phyloP scores from a whole-genome alignment of 2,888 invertebrate species.

The Limulus polyphemus region DNA sequence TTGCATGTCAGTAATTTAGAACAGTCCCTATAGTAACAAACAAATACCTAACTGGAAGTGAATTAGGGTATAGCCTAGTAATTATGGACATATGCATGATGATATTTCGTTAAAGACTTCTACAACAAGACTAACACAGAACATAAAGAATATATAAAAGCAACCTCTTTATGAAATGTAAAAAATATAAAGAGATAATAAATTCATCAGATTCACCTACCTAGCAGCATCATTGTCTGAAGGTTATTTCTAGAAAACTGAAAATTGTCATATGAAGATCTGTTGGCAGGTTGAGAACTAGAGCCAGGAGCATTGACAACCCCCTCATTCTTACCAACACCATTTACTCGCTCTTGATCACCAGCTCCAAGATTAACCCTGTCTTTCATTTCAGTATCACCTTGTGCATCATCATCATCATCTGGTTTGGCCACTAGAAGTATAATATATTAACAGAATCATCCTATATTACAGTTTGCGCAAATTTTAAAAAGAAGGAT shows the following conservation, averaged over 20 bases:
- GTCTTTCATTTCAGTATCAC: slow-evolving; percentile 48
- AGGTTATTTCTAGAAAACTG: slow-evolving; percentile 59
- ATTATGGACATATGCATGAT: too few species aligned
- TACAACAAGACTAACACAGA: too few species aligned
- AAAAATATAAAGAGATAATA: background rate
- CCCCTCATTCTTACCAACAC: slow-evolving; percentile 39
- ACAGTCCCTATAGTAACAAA: too few species aligned
- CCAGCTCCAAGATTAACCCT: slow-evolving; percentile 13
- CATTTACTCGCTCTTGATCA: slow-evolving; percentile 19
- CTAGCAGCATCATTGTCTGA: slow-evolving; percentile 45
- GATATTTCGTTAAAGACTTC: too few species aligned
- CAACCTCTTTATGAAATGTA: slow-evolving; percentile 9
- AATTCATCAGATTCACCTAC: slow-evolving; percentile 31
- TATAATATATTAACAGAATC: too few species aligned
- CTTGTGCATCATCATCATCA: slow-evolving; percentile 27
- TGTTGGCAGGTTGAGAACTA: slow-evolving; percentile 38
- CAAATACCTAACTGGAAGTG: too few species aligned
- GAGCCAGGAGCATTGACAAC: slow-evolving; percentile 39
- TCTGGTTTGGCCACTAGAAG: background rate
- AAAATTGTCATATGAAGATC: slow-evolving; percentile 57
- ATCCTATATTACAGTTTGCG: too few species aligned
- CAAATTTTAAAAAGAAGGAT: too few species aligned
- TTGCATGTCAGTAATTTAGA: too few species aligned
- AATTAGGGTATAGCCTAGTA: too few species aligned
- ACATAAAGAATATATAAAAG: too few species aligned